Conservation (phyloP, 2,797 vertebrate genomes). For the Amblyraja radiata region DNA sequence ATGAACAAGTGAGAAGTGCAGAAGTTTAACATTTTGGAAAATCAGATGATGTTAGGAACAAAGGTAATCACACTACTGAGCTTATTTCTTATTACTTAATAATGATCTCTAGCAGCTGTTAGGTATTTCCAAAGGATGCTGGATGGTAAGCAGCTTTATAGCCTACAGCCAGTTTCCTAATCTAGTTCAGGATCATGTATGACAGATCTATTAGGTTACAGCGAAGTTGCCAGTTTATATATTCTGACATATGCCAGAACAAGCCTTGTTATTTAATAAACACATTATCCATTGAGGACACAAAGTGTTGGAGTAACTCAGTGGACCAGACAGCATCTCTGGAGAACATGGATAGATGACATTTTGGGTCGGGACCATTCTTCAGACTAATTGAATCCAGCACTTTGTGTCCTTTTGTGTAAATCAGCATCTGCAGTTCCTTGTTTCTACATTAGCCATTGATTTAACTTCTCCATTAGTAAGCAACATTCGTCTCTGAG, state of each 20-base stretch:
- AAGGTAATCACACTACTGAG: not conserved
- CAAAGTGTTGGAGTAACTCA: no score
- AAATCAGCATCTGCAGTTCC: no score
- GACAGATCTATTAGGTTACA: not conserved
- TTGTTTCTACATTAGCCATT: not conserved
- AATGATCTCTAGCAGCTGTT: not conserved
- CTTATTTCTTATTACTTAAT: not conserved
- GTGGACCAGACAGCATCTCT: no score
- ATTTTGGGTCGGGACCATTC: no score
- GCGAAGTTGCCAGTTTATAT: not conserved
- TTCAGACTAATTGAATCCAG: no score
- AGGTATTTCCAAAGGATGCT: not conserved
- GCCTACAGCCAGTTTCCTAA: not conserved
- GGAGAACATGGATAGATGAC: no score
- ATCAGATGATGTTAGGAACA: not conserved
- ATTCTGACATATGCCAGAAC: not conserved
- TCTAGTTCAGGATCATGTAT: not conserved
- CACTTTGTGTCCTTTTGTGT: no score
- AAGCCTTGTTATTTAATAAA: not conserved
- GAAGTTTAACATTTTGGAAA: not conserved
- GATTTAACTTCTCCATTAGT: not conserved
- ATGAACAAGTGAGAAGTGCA: not conserved
- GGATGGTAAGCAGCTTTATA: not conserved
- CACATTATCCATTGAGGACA: not conserved
- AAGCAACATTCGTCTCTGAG: not conserved